A percentile compares a stretch with the other conserved stretches of the same genome.
phyloP scores from a whole-genome alignment of 1,140 invertebrate genomes.

The Drosophila pachea region DNA sequence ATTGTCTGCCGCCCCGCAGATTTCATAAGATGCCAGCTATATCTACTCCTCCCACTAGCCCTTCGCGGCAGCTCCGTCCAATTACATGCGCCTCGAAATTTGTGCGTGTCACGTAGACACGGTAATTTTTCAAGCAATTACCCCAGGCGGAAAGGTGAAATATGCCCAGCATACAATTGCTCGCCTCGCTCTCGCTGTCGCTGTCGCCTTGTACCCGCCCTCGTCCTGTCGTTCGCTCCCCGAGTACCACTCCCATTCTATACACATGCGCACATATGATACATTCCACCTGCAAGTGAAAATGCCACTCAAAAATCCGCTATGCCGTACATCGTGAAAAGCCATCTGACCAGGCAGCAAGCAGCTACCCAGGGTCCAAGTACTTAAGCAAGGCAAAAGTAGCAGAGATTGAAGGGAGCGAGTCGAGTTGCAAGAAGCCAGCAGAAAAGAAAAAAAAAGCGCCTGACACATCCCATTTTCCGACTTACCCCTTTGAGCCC shows the following conservation, averaged over 20 bases:
- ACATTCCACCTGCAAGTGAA: slow-evolving; percentile 68
- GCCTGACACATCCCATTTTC: slow-evolving; percentile 19
- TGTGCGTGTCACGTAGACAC: slow-evolving; percentile 72
- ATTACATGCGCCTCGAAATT: slow-evolving; percentile 49
- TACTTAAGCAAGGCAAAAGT: slow-evolving; percentile 57
- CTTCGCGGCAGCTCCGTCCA: not conserved
- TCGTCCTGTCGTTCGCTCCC: not conserved
- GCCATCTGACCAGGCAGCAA: slow-evolving; percentile 62
- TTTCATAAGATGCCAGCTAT: not conserved
- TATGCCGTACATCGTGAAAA: slow-evolving; percentile 59
- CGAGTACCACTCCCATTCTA: slow-evolving; percentile 4
- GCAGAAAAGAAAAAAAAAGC: not conserved
- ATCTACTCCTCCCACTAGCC: not conserved
- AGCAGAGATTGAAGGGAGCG: not conserved
- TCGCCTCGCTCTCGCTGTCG: too few relatives aligned
- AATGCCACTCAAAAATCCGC: slow-evolving; percentile 75
- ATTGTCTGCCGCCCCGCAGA: too few relatives aligned
- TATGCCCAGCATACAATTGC: slow-evolving; percentile 8
- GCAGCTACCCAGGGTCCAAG: slow-evolving; percentile 1
- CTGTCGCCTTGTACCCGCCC: too few relatives aligned
- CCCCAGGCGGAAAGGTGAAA: slow-evolving; percentile 18
- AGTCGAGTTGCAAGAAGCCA: not conserved
- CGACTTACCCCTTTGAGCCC: slow-evolving; percentile 16
- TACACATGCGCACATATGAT: slow-evolving; percentile 56
- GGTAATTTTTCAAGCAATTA: slow-evolving; percentile 75